Percentiles rank a stretch among this genome's conserved stretches.
These are phyloP conservation scores for Nycteola revayana DNA, from an alignment of 2,888 invertebrate species.

Conservation along the genomic window DNA sequence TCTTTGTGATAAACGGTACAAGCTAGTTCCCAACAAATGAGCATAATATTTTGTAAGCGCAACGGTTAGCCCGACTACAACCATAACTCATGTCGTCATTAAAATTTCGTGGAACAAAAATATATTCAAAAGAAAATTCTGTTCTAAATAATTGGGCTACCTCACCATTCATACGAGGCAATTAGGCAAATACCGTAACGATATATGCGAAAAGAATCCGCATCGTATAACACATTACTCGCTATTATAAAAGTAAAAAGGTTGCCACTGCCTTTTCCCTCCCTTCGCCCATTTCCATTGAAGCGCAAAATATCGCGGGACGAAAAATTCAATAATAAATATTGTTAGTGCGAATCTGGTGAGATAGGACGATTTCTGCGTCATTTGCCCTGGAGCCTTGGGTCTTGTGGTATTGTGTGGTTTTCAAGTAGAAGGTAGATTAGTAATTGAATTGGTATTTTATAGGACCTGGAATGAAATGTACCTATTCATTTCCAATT, in stretches of 20 bases:
- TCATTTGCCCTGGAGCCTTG: slow-evolving; percentile 55
- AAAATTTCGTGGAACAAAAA: too few relatives aligned
- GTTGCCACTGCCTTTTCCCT: slow-evolving; percentile 41
- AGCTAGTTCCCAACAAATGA: too few relatives aligned
- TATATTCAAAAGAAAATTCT: too few relatives aligned
- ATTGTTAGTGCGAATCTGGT: slow-evolving; percentile 42
- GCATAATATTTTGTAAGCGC: too few relatives aligned
- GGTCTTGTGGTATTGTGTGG: slow-evolving; percentile 9
- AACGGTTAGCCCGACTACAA: too few relatives aligned
- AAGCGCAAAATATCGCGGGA: slow-evolving; percentile 43
- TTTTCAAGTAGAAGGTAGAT: background rate
- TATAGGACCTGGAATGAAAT: too few relatives aligned
- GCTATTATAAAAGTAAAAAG: slow-evolving; percentile 32
- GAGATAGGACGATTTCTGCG: slow-evolving; percentile 53
- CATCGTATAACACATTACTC: slow-evolving; percentile 25
- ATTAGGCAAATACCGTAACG: slow-evolving; percentile 24
- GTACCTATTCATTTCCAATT: too few relatives aligned
- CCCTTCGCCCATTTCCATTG: slow-evolving; percentile 39
- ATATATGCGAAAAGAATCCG: slow-evolving; percentile 20
- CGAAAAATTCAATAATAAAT: slow-evolving; percentile 51
- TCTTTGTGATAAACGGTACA: too few relatives aligned
- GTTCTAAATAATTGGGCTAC: slow-evolving; percentile 25
- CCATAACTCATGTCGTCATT: too few relatives aligned
- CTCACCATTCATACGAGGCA: slow-evolving; percentile 18
- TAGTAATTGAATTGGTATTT: too few relatives aligned